A percentile compares a stretch with the other conserved stretches of the same genome.
phyloP scores from a whole-genome alignment of 2,888 invertebrate species.

The Germaria angustata region DNA sequence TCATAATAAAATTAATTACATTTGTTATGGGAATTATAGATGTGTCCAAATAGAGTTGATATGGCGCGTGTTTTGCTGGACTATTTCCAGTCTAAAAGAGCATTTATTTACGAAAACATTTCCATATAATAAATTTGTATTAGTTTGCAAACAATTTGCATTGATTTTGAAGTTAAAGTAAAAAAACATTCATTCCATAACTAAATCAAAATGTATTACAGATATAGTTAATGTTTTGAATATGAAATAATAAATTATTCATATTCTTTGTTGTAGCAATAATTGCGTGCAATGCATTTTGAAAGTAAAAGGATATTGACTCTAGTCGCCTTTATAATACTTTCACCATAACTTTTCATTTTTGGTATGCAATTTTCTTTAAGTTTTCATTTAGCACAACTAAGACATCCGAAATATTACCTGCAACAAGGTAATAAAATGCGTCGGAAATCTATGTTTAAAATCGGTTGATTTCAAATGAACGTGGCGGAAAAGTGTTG shows the following conservation, averaged over 20 bases:
- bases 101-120: background rate
- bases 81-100: too few species aligned
- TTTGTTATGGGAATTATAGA: background rate
- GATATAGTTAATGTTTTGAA: conserved; percentile 11
- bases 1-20: background rate
- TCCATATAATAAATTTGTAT: background rate
- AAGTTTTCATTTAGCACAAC: too few species aligned
- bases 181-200: background rate
- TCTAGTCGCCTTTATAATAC: background rate
- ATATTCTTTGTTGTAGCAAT: background rate
- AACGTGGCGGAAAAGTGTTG: too few species aligned
- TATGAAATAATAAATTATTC: conserved; percentile 21
- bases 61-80: too few species aligned
- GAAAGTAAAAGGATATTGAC: background rate
- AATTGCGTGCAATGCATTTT: background rate
- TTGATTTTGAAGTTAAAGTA: background rate
- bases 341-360: too few species aligned
- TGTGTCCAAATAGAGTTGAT: background rate
- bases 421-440: too few species aligned
- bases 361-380: too few species aligned
- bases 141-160: background rate
- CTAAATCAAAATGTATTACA: conserved; percentile 1
- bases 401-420: too few species aligned
- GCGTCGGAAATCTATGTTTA: too few species aligned
- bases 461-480: too few species aligned